phyloP scores from a whole-genome alignment of 2,888 invertebrate species.

The Mimumesa dahlbomi region DNA sequence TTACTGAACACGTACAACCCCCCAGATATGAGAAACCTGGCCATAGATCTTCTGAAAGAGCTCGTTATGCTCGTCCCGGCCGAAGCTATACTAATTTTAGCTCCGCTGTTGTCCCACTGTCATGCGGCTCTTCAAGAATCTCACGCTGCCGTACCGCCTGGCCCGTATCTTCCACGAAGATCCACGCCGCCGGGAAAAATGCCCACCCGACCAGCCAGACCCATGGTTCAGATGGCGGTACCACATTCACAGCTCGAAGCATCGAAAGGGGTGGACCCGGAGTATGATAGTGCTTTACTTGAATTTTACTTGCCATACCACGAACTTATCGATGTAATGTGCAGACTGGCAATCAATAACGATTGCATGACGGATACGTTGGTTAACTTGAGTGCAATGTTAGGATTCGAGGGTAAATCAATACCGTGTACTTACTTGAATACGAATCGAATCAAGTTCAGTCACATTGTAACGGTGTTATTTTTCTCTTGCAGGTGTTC shows the following conservation, averaged over 20 bases:
- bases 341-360: slow-evolving; percentile 93
- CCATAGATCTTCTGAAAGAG: slow-evolving; percentile 90
- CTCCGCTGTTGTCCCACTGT: slow-evolving; percentile 92
- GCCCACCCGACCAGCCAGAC: slow-evolving; percentile 87
- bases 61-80: slow-evolving; percentile 89
- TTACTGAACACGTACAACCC: slow-evolving; percentile 94
- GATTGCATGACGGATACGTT: slow-evolving; percentile 93
- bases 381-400: slow-evolving; percentile 92
- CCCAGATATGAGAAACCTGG: slow-evolving; percentile 89
- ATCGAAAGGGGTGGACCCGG: slow-evolving; percentile 87
- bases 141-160: slow-evolving; percentile 86
- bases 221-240: slow-evolving; percentile 93
- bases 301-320: slow-evolving; percentile 94
- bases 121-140: slow-evolving; percentile 90
- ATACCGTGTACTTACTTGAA: no score
- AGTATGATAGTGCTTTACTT: slow-evolving; percentile 88
- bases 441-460: background rate
- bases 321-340: slow-evolving; percentile 91
- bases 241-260: slow-evolving; percentile 88
- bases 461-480: background rate
- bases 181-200: slow-evolving; percentile 84
- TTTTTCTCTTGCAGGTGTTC: slow-evolving; percentile 83
- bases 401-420: slow-evolving; percentile 89
- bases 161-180: slow-evolving; percentile 89
- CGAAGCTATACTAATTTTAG: slow-evolving; percentile 90